These are phyloP conservation scores for Papilio aristodemus DNA, from an alignment of 1,140 invertebrate genomes.

Conservation along the genomic window DNA sequence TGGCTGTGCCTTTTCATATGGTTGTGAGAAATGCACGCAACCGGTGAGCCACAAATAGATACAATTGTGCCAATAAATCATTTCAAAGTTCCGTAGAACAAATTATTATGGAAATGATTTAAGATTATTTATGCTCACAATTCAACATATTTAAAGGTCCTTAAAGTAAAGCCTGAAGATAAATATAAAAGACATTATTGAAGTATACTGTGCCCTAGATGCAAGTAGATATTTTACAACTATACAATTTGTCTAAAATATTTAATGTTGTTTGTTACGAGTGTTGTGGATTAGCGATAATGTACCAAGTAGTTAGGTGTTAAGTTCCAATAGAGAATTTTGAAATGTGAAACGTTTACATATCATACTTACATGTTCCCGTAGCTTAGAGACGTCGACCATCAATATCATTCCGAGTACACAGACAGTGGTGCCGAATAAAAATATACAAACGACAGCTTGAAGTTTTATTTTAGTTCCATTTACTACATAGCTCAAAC, in stretches of 20 bases:
- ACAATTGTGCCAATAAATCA: neutral
- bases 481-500: neutral
- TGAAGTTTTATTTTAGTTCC: slow-evolving; percentile 24
- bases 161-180: slow-evolving; percentile 9
- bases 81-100: neutral
- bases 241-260: neutral
- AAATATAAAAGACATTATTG: slow-evolving; percentile 13
- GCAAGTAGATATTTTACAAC: neutral
- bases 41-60: neutral
- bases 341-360: slow-evolving; percentile 19
- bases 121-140: too few species aligned
- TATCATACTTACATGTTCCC: slow-evolving; percentile 16
- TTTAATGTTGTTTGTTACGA: slow-evolving; percentile 1
- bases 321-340: slow-evolving; percentile 5
- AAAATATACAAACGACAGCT: slow-evolving; percentile 18
- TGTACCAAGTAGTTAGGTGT: slow-evolving; percentile 4
- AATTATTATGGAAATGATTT: neutral
- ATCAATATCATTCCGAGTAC: slow-evolving; percentile 10
- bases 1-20: slow-evolving; percentile 14
- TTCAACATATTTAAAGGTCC: neutral
- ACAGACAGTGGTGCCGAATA: slow-evolving; percentile 15
- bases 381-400: slow-evolving; percentile 4
- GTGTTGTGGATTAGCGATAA: neutral
- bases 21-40: slow-evolving; percentile 11
- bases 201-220: neutral